Conservation (phyloP, 2,113 vertebrate genomes). For the Proteles cristata region DNA sequence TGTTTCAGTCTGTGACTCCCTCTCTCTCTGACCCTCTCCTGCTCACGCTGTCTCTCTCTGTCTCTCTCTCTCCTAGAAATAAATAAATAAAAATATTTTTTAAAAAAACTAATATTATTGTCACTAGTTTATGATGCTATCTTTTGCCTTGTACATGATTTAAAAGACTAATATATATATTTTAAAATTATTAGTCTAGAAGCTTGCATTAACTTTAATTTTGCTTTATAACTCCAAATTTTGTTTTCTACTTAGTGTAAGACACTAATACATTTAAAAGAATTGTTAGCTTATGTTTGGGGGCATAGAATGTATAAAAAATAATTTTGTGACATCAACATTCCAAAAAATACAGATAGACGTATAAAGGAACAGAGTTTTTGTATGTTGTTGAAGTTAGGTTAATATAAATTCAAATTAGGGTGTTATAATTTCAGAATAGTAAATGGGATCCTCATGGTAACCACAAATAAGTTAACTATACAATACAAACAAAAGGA, state of each 20-base stretch:
- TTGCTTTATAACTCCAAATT: not conserved
- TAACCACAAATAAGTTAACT: not conserved
- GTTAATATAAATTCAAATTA: not conserved
- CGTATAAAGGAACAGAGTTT: not conserved
- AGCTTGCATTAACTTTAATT: not conserved
- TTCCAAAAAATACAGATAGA: not conserved
- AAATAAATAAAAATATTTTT: too few relatives aligned
- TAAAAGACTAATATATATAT: not conserved
- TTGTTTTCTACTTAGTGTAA: not conserved
- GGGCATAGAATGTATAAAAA: not conserved
- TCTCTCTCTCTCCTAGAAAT: too few relatives aligned
- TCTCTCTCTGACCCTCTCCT: too few relatives aligned
- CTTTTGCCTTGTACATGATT: not conserved
- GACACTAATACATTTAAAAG: not conserved
- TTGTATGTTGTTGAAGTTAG: not conserved
- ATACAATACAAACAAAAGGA: not conserved
- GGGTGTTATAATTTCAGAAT: not conserved
- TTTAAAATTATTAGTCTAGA: not conserved
- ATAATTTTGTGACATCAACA: not conserved
- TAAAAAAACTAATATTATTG: not conserved
- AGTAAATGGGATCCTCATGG: not conserved
- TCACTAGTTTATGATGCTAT: not conserved
- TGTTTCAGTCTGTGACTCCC: too few relatives aligned
- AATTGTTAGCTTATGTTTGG: not conserved
- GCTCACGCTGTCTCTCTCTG: too few relatives aligned